Conservation (phyloP, 2,797 vertebrate species). For the Phylloscopus collybita region DNA sequence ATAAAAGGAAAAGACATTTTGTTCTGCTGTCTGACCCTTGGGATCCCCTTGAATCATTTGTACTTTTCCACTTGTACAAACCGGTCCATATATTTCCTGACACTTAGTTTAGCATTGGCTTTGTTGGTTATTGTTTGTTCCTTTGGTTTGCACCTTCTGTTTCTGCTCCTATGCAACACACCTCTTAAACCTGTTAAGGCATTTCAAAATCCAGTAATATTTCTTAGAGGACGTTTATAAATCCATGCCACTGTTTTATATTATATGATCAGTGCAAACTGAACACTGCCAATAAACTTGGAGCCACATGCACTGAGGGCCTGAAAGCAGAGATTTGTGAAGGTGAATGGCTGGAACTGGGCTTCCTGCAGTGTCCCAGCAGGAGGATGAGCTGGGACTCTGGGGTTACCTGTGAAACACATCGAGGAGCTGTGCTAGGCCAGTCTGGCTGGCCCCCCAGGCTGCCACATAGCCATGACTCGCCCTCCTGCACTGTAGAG, state of each 20-base stretch:
- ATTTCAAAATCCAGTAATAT: background rate
- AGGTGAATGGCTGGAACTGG: background rate
- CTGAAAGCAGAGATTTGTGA: background rate
- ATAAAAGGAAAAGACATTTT: background rate
- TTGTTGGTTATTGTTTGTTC: background rate
- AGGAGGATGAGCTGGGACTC: background rate
- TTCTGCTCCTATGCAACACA: background rate
- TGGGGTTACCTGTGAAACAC: background rate
- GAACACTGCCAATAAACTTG: background rate
- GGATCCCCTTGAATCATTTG: background rate
- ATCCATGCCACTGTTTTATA: background rate
- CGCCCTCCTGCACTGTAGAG: accelerated
- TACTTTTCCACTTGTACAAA: background rate
- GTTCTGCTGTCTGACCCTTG: background rate
- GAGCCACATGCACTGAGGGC: accelerated
- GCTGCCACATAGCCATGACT: background rate
- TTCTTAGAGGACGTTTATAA: background rate
- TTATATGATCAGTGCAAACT: background rate
- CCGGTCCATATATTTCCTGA: background rate
- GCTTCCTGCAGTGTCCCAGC: background rate
- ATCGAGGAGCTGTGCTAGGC: accelerated
- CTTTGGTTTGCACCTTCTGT: background rate
- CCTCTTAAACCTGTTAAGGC: background rate
- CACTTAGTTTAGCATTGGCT: background rate
- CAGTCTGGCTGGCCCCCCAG: background rate